These are phyloP conservation scores for Lutjanus campechanus DNA, from an alignment of 2,797 vertebrate species.

Conservation along the genomic window DNA sequence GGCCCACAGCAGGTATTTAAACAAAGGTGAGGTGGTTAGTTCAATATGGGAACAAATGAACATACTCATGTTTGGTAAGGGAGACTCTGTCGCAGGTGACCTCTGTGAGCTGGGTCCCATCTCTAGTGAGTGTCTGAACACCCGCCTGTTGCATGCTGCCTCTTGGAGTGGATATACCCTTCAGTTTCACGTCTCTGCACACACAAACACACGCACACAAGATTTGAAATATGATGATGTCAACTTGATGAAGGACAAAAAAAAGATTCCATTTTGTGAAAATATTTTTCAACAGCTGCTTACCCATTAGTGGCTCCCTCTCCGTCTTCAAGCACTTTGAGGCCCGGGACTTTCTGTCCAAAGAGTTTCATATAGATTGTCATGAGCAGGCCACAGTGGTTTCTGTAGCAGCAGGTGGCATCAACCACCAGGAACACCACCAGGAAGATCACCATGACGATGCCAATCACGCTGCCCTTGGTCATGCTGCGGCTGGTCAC, in stretches of 20 bases:
- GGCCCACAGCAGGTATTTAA: not conserved
- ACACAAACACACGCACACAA: slow-evolving; percentile 45
- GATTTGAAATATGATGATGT: not conserved
- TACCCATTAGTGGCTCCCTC: slow-evolving; percentile 68
- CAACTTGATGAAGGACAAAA: not conserved
- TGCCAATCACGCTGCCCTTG: slow-evolving; percentile 83
- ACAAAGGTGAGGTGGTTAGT: not conserved
- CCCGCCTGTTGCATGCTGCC: slow-evolving; percentile 74
- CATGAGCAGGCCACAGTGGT: slow-evolving; percentile 87
- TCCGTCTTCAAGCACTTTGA: slow-evolving; percentile 81
- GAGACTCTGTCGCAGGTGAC: slow-evolving; percentile 85
- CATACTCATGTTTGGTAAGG: slow-evolving; percentile 87
- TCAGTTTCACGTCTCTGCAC: slow-evolving; percentile 82
- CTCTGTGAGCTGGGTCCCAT: slow-evolving; percentile 68
- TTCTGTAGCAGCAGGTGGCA: slow-evolving; percentile 87
- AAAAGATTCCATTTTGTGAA: not conserved
- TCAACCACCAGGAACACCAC: slow-evolving; percentile 85
- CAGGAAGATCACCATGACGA: slow-evolving; percentile 87
- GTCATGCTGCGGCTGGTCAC: slow-evolving; percentile 70
- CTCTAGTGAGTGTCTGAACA: slow-evolving; percentile 58
- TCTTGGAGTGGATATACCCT: slow-evolving; percentile 73
- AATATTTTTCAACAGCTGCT: slow-evolving; percentile 3
- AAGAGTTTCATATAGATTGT: slow-evolving; percentile 84
- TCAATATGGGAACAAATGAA: slow-evolving; percentile 13
- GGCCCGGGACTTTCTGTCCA: slow-evolving; percentile 76